Conservation (phyloP, 1,140 invertebrate genomes). For the Caerostris extrusa region DNA sequence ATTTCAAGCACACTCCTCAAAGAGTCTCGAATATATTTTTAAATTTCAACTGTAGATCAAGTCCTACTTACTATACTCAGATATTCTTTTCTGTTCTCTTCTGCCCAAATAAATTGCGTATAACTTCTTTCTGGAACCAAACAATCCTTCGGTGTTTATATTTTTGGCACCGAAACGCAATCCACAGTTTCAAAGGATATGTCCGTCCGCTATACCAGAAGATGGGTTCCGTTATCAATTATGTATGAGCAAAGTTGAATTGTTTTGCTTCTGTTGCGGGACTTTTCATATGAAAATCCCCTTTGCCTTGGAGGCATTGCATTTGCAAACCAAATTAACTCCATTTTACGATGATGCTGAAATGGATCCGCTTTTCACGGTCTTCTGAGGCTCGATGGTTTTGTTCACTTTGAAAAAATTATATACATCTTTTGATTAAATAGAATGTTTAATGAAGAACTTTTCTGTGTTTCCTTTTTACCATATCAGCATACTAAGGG, state of each 20-base stretch:
- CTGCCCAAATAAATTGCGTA: neutral
- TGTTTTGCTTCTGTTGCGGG: constrained; percentile 6
- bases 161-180: neutral
- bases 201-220: neutral
- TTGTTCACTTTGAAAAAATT: neutral
- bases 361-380: neutral
- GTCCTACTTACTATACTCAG: neutral
- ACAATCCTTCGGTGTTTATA: neutral
- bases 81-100: neutral
- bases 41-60: neutral
- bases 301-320: neutral
- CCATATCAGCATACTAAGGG: no score
- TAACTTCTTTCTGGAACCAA: neutral
- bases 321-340: constrained; percentile 71
- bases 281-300: constrained; percentile 71
- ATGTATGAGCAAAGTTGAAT: constrained; percentile 64
- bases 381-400: neutral
- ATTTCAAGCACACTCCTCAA: neutral
- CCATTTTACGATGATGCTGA: constrained; percentile 8
- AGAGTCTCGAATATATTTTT: neutral
- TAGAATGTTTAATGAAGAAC: neutral
- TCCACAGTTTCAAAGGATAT: constrained; percentile 45
- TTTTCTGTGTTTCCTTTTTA: no score
- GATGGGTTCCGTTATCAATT: constrained; percentile 54
- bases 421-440: neutral